A percentile compares a stretch with the other conserved stretches of the same genome.
phyloP scores from a whole-genome alignment of 2,113 vertebrate species.

The Beaufortia kweichowensis region DNA sequence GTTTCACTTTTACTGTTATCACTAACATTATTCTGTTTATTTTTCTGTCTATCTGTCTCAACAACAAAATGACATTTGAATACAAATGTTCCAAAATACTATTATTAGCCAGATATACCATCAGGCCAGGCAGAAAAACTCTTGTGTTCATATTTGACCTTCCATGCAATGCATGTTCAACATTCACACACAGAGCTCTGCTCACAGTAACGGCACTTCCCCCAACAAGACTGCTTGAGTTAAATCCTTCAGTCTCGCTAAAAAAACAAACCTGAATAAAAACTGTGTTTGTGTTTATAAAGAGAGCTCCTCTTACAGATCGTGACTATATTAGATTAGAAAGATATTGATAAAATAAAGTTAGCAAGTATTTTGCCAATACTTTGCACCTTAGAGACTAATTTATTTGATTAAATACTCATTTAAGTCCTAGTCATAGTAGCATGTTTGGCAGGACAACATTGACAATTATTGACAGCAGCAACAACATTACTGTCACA shows the following conservation, averaged over 20 bases:
- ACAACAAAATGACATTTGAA: constrained; percentile 39
- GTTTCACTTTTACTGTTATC: constrained; percentile 51
- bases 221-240: not conserved
- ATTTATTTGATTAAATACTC: too few species aligned
- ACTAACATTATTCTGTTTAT: constrained; percentile 48
- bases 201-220: not conserved
- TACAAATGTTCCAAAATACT: not conserved
- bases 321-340: too few species aligned
- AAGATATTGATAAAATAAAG: too few species aligned
- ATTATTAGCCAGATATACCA: constrained; percentile 9
- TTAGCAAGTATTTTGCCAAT: too few species aligned
- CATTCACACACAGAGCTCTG: not conserved
- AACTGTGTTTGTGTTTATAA: too few species aligned
- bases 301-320: too few species aligned
- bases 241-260: not conserved
- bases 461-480: too few species aligned
- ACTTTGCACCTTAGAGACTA: too few species aligned
- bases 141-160: not conserved
- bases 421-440: too few species aligned
- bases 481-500: too few species aligned
- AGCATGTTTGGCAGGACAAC: too few species aligned
- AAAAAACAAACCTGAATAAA: too few species aligned
- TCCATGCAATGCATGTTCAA: not conserved
- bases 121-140: not conserved
- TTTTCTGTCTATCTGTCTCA: constrained; percentile 47